A percentile compares a stretch with the other conserved stretches of the same genome.
Conservation (phyloP, 2,113 vertebrate species). For the Seriola rivoliana region DNA sequence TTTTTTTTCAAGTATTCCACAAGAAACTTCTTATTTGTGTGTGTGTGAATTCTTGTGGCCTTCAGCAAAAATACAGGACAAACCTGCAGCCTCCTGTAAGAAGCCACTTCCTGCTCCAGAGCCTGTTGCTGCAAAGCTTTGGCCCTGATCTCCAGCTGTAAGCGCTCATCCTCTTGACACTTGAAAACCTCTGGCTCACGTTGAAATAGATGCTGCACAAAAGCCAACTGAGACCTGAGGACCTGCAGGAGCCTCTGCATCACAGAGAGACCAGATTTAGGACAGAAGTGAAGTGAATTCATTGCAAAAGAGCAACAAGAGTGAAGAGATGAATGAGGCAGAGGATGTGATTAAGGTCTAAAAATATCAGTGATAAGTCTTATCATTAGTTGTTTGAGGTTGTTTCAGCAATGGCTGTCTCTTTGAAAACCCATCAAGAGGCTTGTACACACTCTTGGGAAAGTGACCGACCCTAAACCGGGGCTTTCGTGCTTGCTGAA, state of each 20-base stretch:
- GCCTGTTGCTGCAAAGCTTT: slow-evolving; percentile 83
- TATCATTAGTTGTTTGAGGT: slow-evolving; percentile 10
- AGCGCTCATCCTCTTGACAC: slow-evolving; percentile 81
- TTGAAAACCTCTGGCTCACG: slow-evolving; percentile 76
- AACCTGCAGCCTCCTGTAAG: slow-evolving; percentile 89
- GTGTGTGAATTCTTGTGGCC: slow-evolving; percentile 43
- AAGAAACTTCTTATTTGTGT: slow-evolving; percentile 19
- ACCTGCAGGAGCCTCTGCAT: slow-evolving; percentile 87
- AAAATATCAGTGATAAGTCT: neutral
- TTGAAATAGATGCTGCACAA: slow-evolving; percentile 79
- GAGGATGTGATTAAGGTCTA: neutral
- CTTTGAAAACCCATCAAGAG: slow-evolving; percentile 33
- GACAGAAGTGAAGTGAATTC: neutral
- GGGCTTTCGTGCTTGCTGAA: slow-evolving; percentile 27
- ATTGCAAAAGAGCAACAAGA: neutral
- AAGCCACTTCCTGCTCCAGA: slow-evolving; percentile 80
- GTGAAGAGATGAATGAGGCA: neutral
- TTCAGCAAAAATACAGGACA: slow-evolving; percentile 53
- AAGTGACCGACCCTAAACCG: slow-evolving; percentile 28
- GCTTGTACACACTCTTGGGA: slow-evolving; percentile 17
- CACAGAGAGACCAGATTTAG: slow-evolving; percentile 16
- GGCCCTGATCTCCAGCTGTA: slow-evolving; percentile 81
- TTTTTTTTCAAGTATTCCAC: neutral
- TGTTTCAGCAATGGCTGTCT: neutral
- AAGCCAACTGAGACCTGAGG: slow-evolving; percentile 82